A percentile compares a stretch with the other conserved stretches of the same genome.
These are phyloP conservation scores for Drosophila elegans DNA, from an alignment of 1,140 invertebrate genomes.

Conservation along the genomic window DNA sequence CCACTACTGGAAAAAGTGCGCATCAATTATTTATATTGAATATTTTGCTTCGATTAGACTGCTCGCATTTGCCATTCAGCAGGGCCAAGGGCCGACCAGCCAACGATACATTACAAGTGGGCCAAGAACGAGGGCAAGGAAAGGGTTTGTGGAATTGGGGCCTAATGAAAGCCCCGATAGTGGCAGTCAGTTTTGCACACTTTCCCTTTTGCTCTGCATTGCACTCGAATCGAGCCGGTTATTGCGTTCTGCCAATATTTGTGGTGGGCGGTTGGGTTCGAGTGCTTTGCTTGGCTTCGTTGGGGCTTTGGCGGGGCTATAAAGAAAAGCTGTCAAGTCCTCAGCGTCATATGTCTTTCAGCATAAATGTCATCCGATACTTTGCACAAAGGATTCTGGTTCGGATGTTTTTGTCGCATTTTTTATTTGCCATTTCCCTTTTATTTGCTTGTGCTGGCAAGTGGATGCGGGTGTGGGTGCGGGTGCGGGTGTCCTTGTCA, in stretches of 20 bases:
- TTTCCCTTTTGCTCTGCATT: constrained; percentile 27
- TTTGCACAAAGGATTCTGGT: constrained; percentile 39
- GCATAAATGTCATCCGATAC: constrained; percentile 52
- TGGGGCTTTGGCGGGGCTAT: constrained; percentile 2
- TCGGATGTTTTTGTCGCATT: constrained; percentile 16
- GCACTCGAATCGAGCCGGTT: constrained; percentile 25
- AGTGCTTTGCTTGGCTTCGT: constrained; percentile 8
- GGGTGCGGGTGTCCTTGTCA: constrained; percentile 53
- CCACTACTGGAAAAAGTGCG: constrained; percentile 34
- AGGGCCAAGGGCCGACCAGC: constrained; percentile 40
- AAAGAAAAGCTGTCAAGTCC: constrained; percentile 47
- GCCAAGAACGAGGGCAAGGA: constrained; percentile 32
- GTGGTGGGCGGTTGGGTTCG: constrained; percentile 1
- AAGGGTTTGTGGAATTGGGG: constrained; percentile 14
- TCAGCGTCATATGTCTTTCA: constrained; percentile 42
- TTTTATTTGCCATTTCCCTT: constrained; percentile 17
- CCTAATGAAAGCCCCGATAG: constrained; percentile 15
- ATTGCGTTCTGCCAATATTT: constrained; percentile 50
- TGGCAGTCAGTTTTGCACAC: constrained; percentile 24
- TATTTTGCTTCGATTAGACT: constrained; percentile 76
- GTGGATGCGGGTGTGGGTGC: neutral
- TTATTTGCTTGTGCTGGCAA: constrained; percentile 30
- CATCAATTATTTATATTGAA: constrained; percentile 79
- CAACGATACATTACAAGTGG: constrained; percentile 35
- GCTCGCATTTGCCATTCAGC: constrained; percentile 48